Conservation (phyloP, 2,888 invertebrate species). For the Monopis laevigella region DNA sequence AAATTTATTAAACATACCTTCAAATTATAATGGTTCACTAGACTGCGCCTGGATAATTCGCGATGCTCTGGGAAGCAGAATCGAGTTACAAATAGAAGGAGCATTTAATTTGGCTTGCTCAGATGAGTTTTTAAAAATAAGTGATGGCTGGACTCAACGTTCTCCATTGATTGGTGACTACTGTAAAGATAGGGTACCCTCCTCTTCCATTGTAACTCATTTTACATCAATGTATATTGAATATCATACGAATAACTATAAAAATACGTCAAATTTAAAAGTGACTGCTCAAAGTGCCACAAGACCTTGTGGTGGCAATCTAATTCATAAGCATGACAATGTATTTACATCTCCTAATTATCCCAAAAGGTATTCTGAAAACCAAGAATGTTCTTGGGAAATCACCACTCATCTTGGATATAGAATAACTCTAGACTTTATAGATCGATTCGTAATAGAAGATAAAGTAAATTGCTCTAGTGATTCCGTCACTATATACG, state of each 20-base stretch:
- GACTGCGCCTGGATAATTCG: conserved; percentile 79
- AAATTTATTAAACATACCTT: conserved; percentile 43
- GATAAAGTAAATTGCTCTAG: conserved; percentile 73
- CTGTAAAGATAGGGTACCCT: conserved; percentile 66
- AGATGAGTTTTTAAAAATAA: conserved; percentile 53
- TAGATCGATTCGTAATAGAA: conserved; percentile 80
- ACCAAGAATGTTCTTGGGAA: conserved; percentile 84
- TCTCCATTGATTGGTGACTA: conserved; percentile 47
- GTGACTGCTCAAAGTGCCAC: conserved; percentile 29
- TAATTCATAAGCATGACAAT: conserved; percentile 43
- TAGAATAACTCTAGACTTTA: conserved; percentile 73
- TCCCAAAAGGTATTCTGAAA: conserved; percentile 73
- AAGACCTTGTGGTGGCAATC: conserved; percentile 76
- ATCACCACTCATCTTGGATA: conserved; percentile 72
- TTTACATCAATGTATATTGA: conserved; percentile 70
- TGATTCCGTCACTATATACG: conserved; percentile 76
- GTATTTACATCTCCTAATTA: conserved; percentile 69
- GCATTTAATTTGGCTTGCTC: conserved; percentile 32
- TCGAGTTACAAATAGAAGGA: conserved; percentile 42
- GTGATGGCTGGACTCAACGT: conserved; percentile 39
- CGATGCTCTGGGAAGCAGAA: conserved; percentile 36
- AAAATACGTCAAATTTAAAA: conserved; percentile 31
- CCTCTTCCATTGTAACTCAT: conserved; percentile 49
- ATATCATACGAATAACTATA: conserved; percentile 68
- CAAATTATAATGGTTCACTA: conserved; percentile 44